These are phyloP conservation scores for Bombus terrestris DNA, from an alignment of 1,140 invertebrate species.

Conservation along the genomic window DNA sequence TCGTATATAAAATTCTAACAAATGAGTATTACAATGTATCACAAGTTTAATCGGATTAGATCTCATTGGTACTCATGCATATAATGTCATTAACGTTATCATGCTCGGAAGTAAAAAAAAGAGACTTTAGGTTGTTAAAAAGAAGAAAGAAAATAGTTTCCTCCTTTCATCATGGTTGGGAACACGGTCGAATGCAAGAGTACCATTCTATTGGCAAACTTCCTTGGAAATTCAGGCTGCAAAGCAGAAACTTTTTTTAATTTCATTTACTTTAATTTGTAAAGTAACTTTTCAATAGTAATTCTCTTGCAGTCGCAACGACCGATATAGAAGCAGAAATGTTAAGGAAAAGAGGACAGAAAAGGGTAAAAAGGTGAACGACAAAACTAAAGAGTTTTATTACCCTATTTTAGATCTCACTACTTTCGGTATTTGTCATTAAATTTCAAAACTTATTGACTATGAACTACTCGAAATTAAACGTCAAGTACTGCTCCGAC, in stretches of 20 bases:
- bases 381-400: conserved; percentile 50
- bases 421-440: conserved; percentile 62
- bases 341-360: not conserved
- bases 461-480: too few species aligned
- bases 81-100: conserved; percentile 37
- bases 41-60: not conserved
- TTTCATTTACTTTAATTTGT: conserved; percentile 80
- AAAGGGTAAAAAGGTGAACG: conserved; percentile 25
- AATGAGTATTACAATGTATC: not conserved
- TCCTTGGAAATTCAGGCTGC: conserved; percentile 75
- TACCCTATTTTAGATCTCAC: conserved; percentile 53
- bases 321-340: conserved; percentile 30
- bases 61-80: not conserved
- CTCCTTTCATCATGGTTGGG: conserved; percentile 74
- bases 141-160: conserved; percentile 61
- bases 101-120: conserved; percentile 6
- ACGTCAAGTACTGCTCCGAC: too few species aligned
- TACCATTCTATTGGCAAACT: conserved; percentile 72
- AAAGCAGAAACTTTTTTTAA: conserved; percentile 77
- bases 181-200: conserved; percentile 76
- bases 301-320: conserved; percentile 66
- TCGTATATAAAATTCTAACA: not conserved
- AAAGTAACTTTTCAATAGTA: conserved; percentile 79
- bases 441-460: not conserved
- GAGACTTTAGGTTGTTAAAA: conserved; percentile 39